Evolutionary conservation across 2,888 invertebrate genomes (phyloP), one percentile per base, ranked within the genome.

Genomic region (Deilephila elpenor): DNA sequence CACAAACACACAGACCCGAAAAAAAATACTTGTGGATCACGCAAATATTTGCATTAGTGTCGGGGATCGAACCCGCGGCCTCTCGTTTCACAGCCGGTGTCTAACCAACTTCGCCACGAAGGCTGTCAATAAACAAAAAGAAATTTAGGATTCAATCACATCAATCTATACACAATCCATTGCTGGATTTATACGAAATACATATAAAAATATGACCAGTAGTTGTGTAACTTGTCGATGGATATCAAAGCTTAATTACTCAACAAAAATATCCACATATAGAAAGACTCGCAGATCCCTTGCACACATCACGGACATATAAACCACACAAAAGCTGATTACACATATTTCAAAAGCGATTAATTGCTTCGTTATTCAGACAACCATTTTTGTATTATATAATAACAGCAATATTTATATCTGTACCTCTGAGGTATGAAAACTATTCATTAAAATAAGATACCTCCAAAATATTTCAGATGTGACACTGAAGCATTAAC

Each of bases 311-410:
- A 83, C 83, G 84, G 86, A 82, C 81, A 85, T 79, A 82, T 84
- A 87, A 56, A 92, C 90, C 90, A 93, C 91, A 86, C 88, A 83
- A 88, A 93, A 92, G 92, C 92, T 77, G 91, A 89, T 89, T 92
- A 93, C 80, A 89, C 83, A 78, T 86, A 85, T 86, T 86, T 86
- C 81, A 83, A 83, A 91, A 91, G 91, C 91, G 87, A 84, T 89
- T 86, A 86, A 88, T 84, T 81, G 88, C 91, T 91, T 84, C 76
- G 81, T 88, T 86, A 83, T 77, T 77, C 75, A 80, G 86, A 92
- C 90, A 93, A 93, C 89, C 89, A 67, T 72, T 74, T 71, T 67
- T 25, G 67, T 67, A 67, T 51, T 67, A 67, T 25, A 67, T 67
- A 25, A 67, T 67, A 67, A 51, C 44, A 67, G 67, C 51, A 67